phyloP scores from a whole-genome alignment of 2,113 vertebrate genomes.

The Ploceus nigricollis region DNA sequence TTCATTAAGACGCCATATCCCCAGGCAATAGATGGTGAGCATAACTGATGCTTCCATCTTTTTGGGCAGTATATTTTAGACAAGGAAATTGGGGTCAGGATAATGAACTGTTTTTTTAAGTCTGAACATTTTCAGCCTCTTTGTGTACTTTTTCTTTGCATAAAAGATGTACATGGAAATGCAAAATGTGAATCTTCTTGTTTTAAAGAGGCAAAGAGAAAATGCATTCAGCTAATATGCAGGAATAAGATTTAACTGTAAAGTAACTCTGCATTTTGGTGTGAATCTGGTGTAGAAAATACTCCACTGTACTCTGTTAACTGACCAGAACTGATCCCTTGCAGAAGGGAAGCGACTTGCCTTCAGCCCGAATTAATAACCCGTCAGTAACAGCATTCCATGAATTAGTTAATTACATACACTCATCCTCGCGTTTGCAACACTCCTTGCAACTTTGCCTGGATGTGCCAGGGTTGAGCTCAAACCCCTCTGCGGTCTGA shows the following conservation, averaged over 20 bases:
- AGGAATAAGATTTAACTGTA: conserved; percentile 8
- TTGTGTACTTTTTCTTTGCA: not conserved
- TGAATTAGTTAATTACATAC: conserved; percentile 45
- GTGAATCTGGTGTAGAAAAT: not conserved
- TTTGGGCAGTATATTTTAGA: conserved; percentile 66
- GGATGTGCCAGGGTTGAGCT: not conserved
- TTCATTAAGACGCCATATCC: conserved; percentile 76
- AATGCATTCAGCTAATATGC: not conserved
- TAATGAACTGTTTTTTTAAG: conserved; percentile 70
- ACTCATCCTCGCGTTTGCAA: conserved; percentile 19
- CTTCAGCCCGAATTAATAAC: conserved; percentile 36
- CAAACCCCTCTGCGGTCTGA: not conserved
- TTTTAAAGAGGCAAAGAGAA: not conserved
- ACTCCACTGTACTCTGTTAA: not conserved
- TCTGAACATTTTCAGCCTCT: conserved; percentile 61
- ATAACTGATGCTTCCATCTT: conserved; percentile 78
- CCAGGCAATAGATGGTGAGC: conserved; percentile 73
- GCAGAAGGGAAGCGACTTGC: not conserved
- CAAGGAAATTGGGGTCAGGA: conserved; percentile 64
- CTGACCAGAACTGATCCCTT: conserved; percentile 34
- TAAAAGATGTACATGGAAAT: not conserved
- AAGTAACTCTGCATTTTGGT: conserved; percentile 16
- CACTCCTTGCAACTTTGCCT: conserved; percentile 26
- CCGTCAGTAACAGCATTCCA: conserved; percentile 1
- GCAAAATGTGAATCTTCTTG: not conserved